Percentiles rank a stretch among this genome's conserved stretches.
Conservation (phyloP, 2,113 vertebrate species). For the Panthera uncia region DNA sequence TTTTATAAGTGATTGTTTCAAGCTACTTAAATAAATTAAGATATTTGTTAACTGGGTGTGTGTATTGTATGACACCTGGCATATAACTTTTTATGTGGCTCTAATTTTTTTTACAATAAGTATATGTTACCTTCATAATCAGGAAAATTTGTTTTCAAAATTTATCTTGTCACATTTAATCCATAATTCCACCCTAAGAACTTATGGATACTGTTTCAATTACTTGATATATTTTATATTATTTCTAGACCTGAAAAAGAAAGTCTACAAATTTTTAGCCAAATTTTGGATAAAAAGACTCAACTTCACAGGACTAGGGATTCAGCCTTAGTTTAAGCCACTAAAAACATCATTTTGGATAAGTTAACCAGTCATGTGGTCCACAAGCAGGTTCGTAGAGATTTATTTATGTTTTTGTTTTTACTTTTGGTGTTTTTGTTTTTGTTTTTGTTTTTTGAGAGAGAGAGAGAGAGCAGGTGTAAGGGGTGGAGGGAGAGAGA, state of each 20-base stretch:
- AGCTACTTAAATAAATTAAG: background rate
- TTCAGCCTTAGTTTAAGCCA: background rate
- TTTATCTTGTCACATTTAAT: background rate
- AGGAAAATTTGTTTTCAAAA: background rate
- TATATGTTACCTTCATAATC: background rate
- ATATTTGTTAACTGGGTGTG: background rate
- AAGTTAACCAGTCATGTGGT: background rate
- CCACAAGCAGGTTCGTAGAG: background rate
- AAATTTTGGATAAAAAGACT: conserved; percentile 10
- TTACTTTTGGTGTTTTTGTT: too few species aligned
- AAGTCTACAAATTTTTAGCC: background rate
- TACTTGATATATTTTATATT: background rate
- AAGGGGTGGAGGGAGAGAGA: too few species aligned
- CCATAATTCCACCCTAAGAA: background rate
- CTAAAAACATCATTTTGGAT: background rate
- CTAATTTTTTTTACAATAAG: background rate
- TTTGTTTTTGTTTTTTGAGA: too few species aligned
- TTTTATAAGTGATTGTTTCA: background rate
- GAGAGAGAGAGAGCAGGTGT: too few species aligned
- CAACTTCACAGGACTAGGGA: background rate
- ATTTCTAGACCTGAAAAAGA: background rate
- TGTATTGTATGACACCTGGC: background rate
- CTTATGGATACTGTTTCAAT: background rate
- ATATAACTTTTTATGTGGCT: background rate
- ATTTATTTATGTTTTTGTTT: background rate